Evolutionary conservation across 2,888 invertebrate genomes (phyloP), one percentile per base, ranked within the genome.

Genomic region (Drepanosiphum platanoidis): DNA sequence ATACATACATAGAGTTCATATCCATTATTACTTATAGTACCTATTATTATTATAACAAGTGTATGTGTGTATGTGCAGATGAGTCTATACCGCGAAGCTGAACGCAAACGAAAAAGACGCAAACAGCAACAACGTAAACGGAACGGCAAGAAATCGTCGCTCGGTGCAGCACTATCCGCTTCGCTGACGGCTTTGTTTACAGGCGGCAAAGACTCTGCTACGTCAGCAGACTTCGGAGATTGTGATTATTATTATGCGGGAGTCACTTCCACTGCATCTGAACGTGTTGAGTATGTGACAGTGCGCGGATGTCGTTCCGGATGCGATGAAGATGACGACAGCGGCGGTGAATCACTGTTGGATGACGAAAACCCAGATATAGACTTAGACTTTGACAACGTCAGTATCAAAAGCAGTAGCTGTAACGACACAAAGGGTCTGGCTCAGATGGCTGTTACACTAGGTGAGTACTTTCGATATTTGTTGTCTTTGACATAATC

Each of bases 381-480:
- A 4, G 32, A 66, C 30, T 3, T 64, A 0, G 70, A 52, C 32
- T 52, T 39, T 0, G 39, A 70, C n/a, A n/a, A 61, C n/a, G 15
- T 0, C 1, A 36, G 70, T 22, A 3, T 2, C 36, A 39, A 36
- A 36, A 22, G 46, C n/a, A 27, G 36, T 9, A 11, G 7, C 13
- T 32, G n/a, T n/a, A 15, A 46, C n/a, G 3, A 15, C 13, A 81
- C 81, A 3, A 81, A 81, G 30, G 81, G 81, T 2, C 13, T 81
- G n/a, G 81, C 70, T 1, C 81, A 81, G 39, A 81, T 81, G 81
- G 81, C 81, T 2, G 71, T 81, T 22, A 22, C 70, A 13, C 81
- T 81, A 1, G 70, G 81, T 81, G 18, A 71, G 39, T 66, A 7
- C 27, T 18, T 5, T 30, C n/a, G 22, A n/a, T n/a, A n/a, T n/a